Conservation (phyloP, 2,113 vertebrate species). For the Sinocyclocheilus maitianheensis region DNA sequence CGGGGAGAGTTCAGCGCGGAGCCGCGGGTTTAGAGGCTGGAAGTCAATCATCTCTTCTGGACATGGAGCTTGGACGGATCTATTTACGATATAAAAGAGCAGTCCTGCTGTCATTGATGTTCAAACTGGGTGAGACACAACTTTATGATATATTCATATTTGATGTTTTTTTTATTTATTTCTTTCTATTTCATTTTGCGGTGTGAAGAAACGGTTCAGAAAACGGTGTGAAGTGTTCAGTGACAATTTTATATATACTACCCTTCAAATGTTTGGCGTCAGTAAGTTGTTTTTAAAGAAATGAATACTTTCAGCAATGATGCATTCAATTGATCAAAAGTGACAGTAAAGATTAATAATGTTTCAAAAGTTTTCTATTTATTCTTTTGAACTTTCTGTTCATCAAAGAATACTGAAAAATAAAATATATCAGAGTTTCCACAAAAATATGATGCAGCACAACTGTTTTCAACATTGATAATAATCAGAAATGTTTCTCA, state of each 20-base stretch:
- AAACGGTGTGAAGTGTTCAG: not conserved
- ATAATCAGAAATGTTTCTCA: not conserved
- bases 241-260: no score
- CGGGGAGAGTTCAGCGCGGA: constrained; percentile 51
- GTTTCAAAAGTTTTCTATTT: not conserved
- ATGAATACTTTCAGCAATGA: not conserved
- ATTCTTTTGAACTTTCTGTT: not conserved
- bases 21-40: constrained; percentile 29
- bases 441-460: not conserved
- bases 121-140: constrained; percentile 72
- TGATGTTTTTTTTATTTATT: accelerated
- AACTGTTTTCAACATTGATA: not conserved
- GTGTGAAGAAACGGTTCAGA: not conserved
- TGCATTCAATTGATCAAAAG: not conserved
- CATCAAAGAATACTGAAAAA: not conserved
- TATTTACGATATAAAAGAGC: constrained; percentile 64
- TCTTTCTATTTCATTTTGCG: not conserved
- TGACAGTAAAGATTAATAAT: not conserved
- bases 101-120: constrained; percentile 71
- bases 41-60: constrained; percentile 19
- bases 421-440: not conserved
- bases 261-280: no score
- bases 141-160: not conserved
- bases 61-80: constrained; percentile 71
- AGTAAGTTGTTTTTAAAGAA: no score